A percentile compares a stretch with the other conserved stretches of the same genome.
phyloP scores from a whole-genome alignment of 1,140 invertebrate genomes.

The Centruroides sculpturatus region DNA sequence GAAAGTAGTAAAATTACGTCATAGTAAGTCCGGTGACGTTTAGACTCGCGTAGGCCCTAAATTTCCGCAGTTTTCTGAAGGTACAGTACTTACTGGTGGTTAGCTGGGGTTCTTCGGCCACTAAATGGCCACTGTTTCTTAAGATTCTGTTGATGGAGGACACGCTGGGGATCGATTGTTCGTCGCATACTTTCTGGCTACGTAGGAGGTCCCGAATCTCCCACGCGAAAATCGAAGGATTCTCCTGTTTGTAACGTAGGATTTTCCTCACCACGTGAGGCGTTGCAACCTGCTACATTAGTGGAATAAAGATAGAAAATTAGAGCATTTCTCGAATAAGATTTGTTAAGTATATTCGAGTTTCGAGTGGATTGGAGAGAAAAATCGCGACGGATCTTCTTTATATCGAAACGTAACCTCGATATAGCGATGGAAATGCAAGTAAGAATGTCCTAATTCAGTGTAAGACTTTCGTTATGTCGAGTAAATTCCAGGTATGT shows the following conservation, averaged over 20 bases:
- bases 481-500: no score
- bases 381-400: no score
- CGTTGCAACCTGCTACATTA: conserved; percentile 60
- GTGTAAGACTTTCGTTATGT: no score
- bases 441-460: no score
- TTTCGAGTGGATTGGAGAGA: no score
- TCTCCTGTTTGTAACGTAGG: conserved; percentile 74
- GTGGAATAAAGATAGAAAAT: conserved; percentile 1
- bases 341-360: no score
- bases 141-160: conserved; percentile 90
- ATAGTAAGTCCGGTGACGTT: no score
- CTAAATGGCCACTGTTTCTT: conserved; percentile 41
- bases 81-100: background rate
- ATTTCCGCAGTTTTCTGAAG: no score
- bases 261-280: conserved; percentile 85
- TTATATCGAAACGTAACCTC: no score
- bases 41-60: background rate
- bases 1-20: background rate
- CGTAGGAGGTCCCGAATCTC: conserved; percentile 77
- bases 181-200: conserved; percentile 64
- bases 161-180: conserved; percentile 59
- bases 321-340: background rate
- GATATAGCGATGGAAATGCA: no score
- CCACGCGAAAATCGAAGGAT: conserved; percentile 84
- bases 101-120: background rate